phyloP scores from a whole-genome alignment of 2,113 vertebrate species.

The Oophaga pumilio region DNA sequence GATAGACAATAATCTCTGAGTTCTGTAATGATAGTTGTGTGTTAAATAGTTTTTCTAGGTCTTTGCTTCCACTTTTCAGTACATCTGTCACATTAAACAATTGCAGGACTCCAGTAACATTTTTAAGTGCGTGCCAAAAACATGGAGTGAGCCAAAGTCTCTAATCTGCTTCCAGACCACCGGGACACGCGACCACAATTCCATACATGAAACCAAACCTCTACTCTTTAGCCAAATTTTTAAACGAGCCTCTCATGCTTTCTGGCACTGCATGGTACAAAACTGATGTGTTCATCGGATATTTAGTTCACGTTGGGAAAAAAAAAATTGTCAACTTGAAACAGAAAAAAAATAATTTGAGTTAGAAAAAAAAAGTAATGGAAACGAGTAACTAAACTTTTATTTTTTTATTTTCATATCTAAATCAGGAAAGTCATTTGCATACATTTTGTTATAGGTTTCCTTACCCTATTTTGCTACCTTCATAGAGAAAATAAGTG shows the following conservation, averaged over 20 bases:
- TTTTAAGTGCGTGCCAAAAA: background rate
- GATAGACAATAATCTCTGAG: background rate
- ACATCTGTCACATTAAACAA: slow-evolving; percentile 16
- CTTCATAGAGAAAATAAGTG: too few relatives aligned
- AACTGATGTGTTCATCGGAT: background rate
- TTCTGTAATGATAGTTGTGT: background rate
- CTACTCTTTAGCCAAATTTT: slow-evolving; percentile 4
- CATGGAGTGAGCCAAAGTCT: slow-evolving; percentile 18
- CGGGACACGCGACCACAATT: slow-evolving; percentile 6
- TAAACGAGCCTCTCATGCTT: background rate
- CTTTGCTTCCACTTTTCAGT: slow-evolving; percentile 6
- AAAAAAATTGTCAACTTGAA: background rate
- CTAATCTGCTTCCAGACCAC: slow-evolving; percentile 35
- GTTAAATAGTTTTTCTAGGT: background rate
- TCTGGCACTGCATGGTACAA: background rate
- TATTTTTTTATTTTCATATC: too few relatives aligned
- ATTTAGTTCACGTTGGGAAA: background rate
- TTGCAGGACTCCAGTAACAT: slow-evolving; percentile 4
- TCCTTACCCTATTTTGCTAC: too few relatives aligned
- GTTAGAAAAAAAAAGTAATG: background rate
- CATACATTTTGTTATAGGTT: too few relatives aligned
- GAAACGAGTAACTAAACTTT: too few relatives aligned
- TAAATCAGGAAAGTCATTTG: too few relatives aligned
- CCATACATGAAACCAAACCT: slow-evolving; percentile 28
- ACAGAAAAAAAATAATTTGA: background rate